Evolutionary conservation across 2,797 vertebrate genomes (phyloP), one percentile per base, ranked within the genome.

Genomic region (Perdix hodgsoniae): DNA sequence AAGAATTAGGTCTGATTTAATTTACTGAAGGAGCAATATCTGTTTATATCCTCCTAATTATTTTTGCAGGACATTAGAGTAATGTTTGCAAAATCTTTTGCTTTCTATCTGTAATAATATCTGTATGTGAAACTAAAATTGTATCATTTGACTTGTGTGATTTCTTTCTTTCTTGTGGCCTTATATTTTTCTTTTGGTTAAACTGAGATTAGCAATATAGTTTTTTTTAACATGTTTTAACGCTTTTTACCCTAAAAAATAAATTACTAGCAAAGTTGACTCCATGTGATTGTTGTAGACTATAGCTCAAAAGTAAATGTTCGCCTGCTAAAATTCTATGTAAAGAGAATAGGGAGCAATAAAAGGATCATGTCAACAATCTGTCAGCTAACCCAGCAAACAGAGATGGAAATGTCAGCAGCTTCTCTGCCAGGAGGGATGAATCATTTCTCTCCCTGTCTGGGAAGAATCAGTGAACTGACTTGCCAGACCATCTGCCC

Each of bases 351-450:
- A 71, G 22, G 70, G 37, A 71, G 47, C 77, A 67, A 72, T 49
- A 60, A 87, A 90, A 60, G 26, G 73, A 77, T 91, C 50, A 11
- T 91, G 92, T 90, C 71, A 91, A 79, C 74, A 79, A n/a, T 92
- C 90, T 88, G 52, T 82, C 91, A 88, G 63, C 83, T 88, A 83
- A 78, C 10, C 66, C 83, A 81, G 72, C 56, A 86, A 86, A 89
- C 22, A 83, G 87, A 83, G 49, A 91, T 63, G 40, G 74, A 95
- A 94, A 89, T 91, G 90, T 91, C 93, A 89, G 64, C 69, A 78
- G 63, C 50, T 89, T 79, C 5, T 87, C 57, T 89, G 93, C 79
- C 71, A 47, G 69, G 16, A 82, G 73, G 56, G 49, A 83, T 94
- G 75, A 93, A 86, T 88, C 83, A 67, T 79, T 94, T 69, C 57